These are phyloP conservation scores for Aselliscus stoliczkanus DNA, from an alignment of 2,797 vertebrate species.

Conservation along the genomic window DNA sequence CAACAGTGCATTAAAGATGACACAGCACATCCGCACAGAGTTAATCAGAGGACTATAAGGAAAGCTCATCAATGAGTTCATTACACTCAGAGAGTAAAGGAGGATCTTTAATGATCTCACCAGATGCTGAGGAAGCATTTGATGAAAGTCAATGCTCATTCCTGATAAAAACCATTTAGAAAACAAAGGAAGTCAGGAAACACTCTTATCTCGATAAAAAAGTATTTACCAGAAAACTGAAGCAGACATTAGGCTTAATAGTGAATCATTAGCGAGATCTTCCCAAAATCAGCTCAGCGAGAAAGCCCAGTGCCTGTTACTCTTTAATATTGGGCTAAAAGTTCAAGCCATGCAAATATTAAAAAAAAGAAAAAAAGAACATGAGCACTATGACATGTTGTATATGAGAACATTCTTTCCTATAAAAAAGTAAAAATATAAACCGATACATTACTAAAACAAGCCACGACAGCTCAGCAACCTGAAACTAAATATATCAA, in stretches of 20 bases:
- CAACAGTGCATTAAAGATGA: neutral
- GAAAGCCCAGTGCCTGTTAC: rapidly evolving
- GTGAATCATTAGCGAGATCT: neutral
- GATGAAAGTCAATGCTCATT: neutral
- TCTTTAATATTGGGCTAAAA: neutral
- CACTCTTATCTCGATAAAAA: conserved; percentile 41
- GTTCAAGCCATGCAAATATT: neutral
- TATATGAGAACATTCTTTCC: neutral
- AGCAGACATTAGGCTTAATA: neutral
- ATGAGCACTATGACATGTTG: neutral
- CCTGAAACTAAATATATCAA: neutral
- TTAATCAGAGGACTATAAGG: neutral
- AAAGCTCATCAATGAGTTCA: neutral
- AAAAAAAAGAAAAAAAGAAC: neutral
- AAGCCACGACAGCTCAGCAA: neutral
- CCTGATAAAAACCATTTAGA: neutral
- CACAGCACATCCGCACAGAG: neutral
- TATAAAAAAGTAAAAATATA: neutral
- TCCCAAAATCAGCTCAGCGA: neutral
- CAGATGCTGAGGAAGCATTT: neutral
- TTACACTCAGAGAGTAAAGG: neutral
- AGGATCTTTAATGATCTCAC: neutral
- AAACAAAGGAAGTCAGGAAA: conserved; percentile 1
- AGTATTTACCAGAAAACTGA: neutral
- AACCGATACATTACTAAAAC: neutral